These are phyloP conservation scores for Ephestia elutella DNA, from an alignment of 1,140 invertebrate species.

Conservation along the genomic window DNA sequence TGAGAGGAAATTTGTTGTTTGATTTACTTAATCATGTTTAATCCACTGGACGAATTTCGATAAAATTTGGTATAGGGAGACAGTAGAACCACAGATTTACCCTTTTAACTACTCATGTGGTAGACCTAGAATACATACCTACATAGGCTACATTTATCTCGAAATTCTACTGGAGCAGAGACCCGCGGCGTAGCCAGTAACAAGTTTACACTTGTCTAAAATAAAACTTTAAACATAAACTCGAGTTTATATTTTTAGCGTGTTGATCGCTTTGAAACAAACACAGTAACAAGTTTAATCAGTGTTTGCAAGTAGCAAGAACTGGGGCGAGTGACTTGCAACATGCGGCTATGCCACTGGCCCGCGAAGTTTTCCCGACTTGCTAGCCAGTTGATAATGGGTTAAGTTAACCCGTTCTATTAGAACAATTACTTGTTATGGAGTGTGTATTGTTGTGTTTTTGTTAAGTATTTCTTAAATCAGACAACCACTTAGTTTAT, in stretches of 20 bases:
- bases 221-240: neutral
- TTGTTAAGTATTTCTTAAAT: neutral
- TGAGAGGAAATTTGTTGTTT: too few species aligned
- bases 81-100: too few species aligned
- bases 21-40: too few species aligned
- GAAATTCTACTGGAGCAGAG: too few species aligned
- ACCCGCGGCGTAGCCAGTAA: too few species aligned
- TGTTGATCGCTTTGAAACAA: neutral
- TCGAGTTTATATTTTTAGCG: neutral
- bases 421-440: neutral
- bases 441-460: neutral
- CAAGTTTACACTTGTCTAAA: too few species aligned
- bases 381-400: neutral
- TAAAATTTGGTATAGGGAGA: too few species aligned
- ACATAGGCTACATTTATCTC: too few species aligned
- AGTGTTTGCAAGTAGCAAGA: neutral
- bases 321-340: slow-evolving; percentile 1
- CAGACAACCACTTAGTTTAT: too few species aligned
- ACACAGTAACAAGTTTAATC: neutral
- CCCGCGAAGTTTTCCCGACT: neutral
- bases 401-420: neutral
- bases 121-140: too few species aligned
- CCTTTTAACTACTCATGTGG: too few species aligned
- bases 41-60: too few species aligned
- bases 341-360: neutral